Conservation (phyloP, 92 coral and sea anemone genomes). For the Montipora capitata region DNA sequence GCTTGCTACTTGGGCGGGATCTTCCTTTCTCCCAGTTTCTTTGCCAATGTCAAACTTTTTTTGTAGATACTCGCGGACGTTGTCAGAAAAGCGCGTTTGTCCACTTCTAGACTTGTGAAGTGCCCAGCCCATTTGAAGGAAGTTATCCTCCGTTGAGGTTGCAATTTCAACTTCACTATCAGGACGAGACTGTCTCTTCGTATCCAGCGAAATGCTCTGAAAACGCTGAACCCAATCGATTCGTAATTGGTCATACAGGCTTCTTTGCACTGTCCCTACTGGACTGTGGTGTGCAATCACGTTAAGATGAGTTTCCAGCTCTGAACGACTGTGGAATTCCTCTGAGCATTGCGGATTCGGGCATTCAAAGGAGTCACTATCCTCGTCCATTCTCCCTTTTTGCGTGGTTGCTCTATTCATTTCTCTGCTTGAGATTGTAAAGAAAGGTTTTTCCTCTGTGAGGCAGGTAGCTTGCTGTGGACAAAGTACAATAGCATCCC, state of each 20-base stretch:
- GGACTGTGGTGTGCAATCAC: constrained; percentile 41
- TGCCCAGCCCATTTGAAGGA: constrained; percentile 61
- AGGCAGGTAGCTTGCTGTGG: too few species aligned
- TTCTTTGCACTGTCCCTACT: constrained; percentile 4
- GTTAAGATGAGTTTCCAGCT: constrained; percentile 58
- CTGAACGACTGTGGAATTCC: constrained; percentile 58
- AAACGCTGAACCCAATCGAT: constrained; percentile 70
- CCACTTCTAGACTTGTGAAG: constrained; percentile 55
- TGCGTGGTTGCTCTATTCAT: constrained; percentile 12
- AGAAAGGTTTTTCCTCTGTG: too few species aligned
- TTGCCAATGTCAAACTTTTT: constrained; percentile 41
- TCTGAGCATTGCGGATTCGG: constrained; percentile 63
- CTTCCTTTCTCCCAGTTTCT: constrained; percentile 19
- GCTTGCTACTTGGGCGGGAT: too few species aligned
- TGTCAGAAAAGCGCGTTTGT: constrained; percentile 47
- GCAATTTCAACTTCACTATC: constrained; percentile 47
- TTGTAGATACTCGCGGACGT: constrained; percentile 46
- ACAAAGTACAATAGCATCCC: too few species aligned
- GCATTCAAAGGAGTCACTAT: constrained; percentile 49
- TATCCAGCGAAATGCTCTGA: constrained; percentile 45
- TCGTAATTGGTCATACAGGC: constrained; percentile 36
- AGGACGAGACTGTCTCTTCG: constrained; percentile 13
- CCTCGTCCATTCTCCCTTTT: constrained; percentile 30
- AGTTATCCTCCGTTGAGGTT: constrained; percentile 14
- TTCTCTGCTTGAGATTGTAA: constrained; percentile 49